Conservation (phyloP, 2,888 invertebrate genomes). For the Harpagoxenus sublaevis region DNA sequence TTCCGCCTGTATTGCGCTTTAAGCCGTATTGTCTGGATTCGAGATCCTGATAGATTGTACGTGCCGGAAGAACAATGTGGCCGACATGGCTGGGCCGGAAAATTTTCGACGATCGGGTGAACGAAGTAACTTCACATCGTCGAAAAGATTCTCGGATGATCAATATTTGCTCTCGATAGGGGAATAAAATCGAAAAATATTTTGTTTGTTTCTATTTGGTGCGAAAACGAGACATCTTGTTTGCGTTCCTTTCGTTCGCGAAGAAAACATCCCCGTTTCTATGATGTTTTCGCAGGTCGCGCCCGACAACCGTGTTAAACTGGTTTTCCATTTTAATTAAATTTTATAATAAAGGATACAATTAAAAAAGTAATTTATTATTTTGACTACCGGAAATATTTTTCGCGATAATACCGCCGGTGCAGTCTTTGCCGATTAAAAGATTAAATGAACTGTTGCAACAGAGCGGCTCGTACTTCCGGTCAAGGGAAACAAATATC, state of each 20-base stretch:
- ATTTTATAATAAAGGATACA: not conserved
- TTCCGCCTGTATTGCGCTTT: conserved; percentile 4
- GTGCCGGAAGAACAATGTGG: conserved; percentile 50
- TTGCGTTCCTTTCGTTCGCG: not conserved
- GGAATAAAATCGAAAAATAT: conserved; percentile 16
- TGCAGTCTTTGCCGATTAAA: conserved; percentile 66
- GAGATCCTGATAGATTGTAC: conserved; percentile 34
- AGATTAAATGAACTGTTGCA: conserved; percentile 60
- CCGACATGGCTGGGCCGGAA: conserved; percentile 13
- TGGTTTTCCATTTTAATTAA: conserved; percentile 20
- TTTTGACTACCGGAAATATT: not conserved
- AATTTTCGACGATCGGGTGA: conserved; percentile 35
- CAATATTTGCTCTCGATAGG: conserved; percentile 18
- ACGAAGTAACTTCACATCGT: conserved; percentile 53
- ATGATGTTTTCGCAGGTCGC: not conserved
- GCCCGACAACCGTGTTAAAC: not conserved
- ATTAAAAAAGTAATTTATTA: not conserved
- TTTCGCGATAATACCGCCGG: conserved; percentile 50
- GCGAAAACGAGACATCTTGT: conserved; percentile 30
- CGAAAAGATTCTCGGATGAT: not conserved
- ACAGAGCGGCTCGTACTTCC: conserved; percentile 35
- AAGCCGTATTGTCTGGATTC: not conserved
- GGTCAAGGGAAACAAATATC: conserved; percentile 66
- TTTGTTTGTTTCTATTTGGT: conserved; percentile 4
- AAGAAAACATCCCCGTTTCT: not conserved